Percentiles rank a stretch among this genome's conserved stretches.
phyloP scores from a whole-genome alignment of 1,140 invertebrate species.

The Parapsyche elsis region DNA sequence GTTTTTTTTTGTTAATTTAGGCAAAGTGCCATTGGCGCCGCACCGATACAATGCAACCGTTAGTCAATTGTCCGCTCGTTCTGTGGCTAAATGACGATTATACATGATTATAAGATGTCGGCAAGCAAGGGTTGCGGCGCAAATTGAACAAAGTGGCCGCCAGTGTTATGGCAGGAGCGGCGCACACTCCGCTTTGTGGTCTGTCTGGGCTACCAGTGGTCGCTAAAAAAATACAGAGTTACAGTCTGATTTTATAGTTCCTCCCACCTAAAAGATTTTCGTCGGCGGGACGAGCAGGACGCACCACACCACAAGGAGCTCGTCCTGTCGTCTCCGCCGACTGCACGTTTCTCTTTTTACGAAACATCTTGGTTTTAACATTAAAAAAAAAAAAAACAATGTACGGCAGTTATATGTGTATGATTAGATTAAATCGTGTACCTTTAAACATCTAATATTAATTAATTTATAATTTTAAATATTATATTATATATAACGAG shows the following conservation, averaged over 20 bases:
- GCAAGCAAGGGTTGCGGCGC: background rate
- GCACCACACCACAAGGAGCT: slow-evolving; percentile 40
- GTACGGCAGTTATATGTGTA: slow-evolving; percentile 42
- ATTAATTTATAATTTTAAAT: slow-evolving; percentile 52
- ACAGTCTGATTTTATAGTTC: slow-evolving; percentile 56
- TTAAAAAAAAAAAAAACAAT: background rate
- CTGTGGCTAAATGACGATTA: background rate
- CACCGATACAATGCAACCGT: background rate
- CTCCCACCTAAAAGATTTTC: slow-evolving; percentile 40
- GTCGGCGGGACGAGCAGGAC: background rate
- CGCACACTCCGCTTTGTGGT: slow-evolving; percentile 36
- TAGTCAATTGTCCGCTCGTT: too few relatives aligned
- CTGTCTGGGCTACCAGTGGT: background rate
- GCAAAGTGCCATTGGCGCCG: slow-evolving; percentile 38
- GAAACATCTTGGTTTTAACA: background rate
- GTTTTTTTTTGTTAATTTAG: too few relatives aligned
- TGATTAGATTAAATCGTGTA: slow-evolving; percentile 46
- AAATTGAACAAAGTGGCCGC: background rate
- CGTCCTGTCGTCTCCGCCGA: background rate
- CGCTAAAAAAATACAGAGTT: slow-evolving; percentile 31
- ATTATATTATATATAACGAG: slow-evolving; percentile 47
- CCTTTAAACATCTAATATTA: slow-evolving; percentile 46
- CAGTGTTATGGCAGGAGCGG: slow-evolving; percentile 22
- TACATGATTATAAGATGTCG: background rate
- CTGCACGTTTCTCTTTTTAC: slow-evolving; percentile 19